A percentile compares a stretch with the other conserved stretches of the same genome.
phyloP scores from a whole-genome alignment of 2,888 invertebrate species.

The Lasioglossum zephyrum region DNA sequence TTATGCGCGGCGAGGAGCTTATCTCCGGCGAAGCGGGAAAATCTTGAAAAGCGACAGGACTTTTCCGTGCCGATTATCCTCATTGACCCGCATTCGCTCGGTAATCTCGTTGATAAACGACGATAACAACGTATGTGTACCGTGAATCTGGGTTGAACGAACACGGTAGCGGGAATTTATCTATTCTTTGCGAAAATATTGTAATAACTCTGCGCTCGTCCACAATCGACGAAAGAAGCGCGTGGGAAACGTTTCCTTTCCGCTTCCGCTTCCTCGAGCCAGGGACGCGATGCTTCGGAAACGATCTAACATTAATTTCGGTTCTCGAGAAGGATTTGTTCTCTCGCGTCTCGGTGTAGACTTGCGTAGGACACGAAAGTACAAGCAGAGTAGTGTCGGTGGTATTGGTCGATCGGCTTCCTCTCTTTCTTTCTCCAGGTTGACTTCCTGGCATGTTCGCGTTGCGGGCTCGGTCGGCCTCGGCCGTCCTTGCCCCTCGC shows the following conservation, averaged over 20 bases:
- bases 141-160: constrained; percentile 44
- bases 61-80: neutral
- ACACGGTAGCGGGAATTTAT: constrained; percentile 12
- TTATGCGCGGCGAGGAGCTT: constrained; percentile 18
- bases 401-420: constrained; percentile 60
- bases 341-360: neutral
- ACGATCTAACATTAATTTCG: neutral
- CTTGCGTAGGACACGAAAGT: constrained; percentile 13
- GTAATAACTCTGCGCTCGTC: constrained; percentile 42
- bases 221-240: constrained; percentile 46
- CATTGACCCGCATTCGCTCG: constrained; percentile 24
- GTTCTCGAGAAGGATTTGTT: neutral
- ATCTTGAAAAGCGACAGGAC: neutral
- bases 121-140: constrained; percentile 52
- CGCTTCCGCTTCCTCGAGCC: neutral
- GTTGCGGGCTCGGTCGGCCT: constrained; percentile 77
- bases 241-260: constrained; percentile 52
- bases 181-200: constrained; percentile 47
- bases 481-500: constrained; percentile 84
- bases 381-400: constrained; percentile 20
- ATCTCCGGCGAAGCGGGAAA: neutral
- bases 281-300: neutral
- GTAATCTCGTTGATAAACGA: constrained; percentile 39
- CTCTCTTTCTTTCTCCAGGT: constrained; percentile 45
- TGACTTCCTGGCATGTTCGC: constrained; percentile 65